These are phyloP conservation scores for Colinus virginianus DNA, from an alignment of 2,113 vertebrate genomes.

Conservation along the genomic window DNA sequence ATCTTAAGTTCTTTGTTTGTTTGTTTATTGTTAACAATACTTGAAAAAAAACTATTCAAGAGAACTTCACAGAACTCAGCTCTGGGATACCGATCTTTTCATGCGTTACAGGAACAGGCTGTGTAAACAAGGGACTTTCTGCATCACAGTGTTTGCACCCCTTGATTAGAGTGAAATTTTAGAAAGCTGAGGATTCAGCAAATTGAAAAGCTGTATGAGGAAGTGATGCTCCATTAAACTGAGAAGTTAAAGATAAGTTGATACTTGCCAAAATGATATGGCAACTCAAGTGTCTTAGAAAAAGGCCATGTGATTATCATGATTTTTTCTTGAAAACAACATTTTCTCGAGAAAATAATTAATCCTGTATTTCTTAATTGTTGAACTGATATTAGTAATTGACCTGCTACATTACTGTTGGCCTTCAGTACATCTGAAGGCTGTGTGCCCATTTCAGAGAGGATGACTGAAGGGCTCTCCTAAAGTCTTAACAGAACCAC, in stretches of 20 bases:
- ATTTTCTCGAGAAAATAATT: not conserved
- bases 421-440: not conserved
- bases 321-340: not conserved
- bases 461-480: not conserved
- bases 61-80: not conserved
- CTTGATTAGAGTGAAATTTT: not conserved
- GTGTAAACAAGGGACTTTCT: not conserved
- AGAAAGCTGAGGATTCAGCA: not conserved
- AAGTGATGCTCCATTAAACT: not conserved
- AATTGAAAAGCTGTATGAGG: not conserved
- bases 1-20: not conserved
- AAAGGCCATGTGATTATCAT: not conserved
- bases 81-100: not conserved
- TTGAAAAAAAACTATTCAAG: not conserved
- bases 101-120: not conserved
- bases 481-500: not conserved
- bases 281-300: not conserved
- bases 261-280: not conserved
- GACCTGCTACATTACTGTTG: not conserved
- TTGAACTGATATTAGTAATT: not conserved
- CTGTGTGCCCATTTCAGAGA: not conserved
- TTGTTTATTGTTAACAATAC: not conserved
- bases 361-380: not conserved
- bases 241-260: not conserved
- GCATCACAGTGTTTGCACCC: not conserved